Base-by-base conservation (phyloP, 1,140 invertebrate species). In the Euura saliciscinereae region DNA sequence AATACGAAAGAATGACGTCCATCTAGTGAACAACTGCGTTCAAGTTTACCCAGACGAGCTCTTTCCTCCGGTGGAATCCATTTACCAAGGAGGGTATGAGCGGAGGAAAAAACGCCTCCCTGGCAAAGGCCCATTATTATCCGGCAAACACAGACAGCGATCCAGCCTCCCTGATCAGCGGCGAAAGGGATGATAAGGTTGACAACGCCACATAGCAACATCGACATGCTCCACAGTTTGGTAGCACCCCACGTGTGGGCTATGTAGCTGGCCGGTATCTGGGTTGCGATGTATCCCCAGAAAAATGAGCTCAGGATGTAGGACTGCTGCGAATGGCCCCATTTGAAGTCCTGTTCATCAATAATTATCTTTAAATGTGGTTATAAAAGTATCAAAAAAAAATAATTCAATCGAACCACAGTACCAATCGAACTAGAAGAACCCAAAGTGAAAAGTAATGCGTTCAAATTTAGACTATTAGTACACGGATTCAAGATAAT, bases 41-140 rank as follows among this genome's bases (percentile, higher is more conserved):
- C 28, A 28, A 66, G 43, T 66, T 66, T 72, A 85, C 87, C 84
- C 2, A 90, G 77, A 72, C 82, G 83, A 45, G 90, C 92, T 71
- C 92, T 89, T 77, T 91, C 90, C 45, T 79, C 84, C 2, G 90
- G 83, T 13, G 89, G 91, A 7, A 88, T 89, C 92, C 92, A 93
- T 74, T 90, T 89, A 0, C 91, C 88, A 74, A 93, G 86, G 4
- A 93, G 83, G 3, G 89, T 89, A 79, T 93, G 91, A 65, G 90
- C 89, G 43, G 90, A 89, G 66, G 93, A 92, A 79, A 92, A 89
- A 3, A 91, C 88, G 43, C 91, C 90, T 66, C 91, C 91, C 87
- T 93, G 86, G 43, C 88, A 89, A 0, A 97, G 80, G 0, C 96
- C 96, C 84, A 94, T 92, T 0, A 94, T 74, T 1, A 95, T 90